Conservation (phyloP, 2,797 vertebrate genomes). For the Semaprochilodus insignis region DNA sequence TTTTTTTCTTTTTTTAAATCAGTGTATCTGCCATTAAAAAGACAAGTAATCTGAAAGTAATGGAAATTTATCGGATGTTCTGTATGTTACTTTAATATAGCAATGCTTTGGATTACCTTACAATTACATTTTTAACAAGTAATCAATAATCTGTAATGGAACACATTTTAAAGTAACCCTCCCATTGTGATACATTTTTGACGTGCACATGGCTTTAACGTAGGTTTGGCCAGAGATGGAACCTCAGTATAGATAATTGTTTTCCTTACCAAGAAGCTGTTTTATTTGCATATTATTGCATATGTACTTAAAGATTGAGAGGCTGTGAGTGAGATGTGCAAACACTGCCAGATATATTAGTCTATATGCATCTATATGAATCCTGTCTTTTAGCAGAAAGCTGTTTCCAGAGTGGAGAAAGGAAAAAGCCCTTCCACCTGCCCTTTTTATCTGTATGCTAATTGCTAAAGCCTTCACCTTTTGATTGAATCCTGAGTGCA, state of each 20-base stretch:
- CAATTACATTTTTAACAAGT: too few relatives aligned
- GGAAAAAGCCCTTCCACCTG: background rate
- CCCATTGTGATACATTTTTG: background rate
- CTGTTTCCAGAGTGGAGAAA: background rate
- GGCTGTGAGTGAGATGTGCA: background rate
- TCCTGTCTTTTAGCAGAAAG: background rate
- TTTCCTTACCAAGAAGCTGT: background rate
- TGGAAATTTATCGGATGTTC: too few relatives aligned
- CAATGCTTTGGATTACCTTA: too few relatives aligned
- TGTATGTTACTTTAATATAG: too few relatives aligned
- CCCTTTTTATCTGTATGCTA: conserved; percentile 28
- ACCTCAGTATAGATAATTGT: background rate
- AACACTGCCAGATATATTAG: background rate
- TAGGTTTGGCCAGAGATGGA: background rate
- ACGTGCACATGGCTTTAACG: background rate
- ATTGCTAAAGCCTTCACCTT: conserved; percentile 25
- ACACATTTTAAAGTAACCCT: too few relatives aligned
- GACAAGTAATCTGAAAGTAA: too few relatives aligned
- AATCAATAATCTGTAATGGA: too few relatives aligned
- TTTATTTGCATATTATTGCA: background rate
- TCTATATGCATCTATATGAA: background rate
- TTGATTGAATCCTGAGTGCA: conserved; percentile 33
- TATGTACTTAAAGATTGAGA: background rate
- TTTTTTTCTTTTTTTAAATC: too few relatives aligned
- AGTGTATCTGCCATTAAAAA: too few relatives aligned